Conservation (phyloP, 2,113 vertebrate genomes). For the Ammodytes dubius region DNA sequence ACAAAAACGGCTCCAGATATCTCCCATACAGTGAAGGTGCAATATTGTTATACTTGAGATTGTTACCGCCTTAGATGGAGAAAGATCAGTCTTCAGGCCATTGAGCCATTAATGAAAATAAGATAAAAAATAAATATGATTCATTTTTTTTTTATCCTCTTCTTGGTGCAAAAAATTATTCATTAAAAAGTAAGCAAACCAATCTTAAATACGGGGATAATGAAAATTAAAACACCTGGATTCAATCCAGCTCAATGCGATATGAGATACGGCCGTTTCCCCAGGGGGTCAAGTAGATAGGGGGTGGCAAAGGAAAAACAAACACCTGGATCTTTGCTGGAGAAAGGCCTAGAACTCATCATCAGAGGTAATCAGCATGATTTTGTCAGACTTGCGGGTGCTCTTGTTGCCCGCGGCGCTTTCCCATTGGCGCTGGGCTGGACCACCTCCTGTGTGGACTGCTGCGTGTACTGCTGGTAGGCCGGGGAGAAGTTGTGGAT, state of each 20-base stretch:
- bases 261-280: constrained; percentile 47
- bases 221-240: constrained; percentile 59
- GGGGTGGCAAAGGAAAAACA: constrained; percentile 27
- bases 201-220: constrained; percentile 57
- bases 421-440: constrained; percentile 81
- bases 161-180: constrained; percentile 45
- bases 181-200: constrained; percentile 45
- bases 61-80: constrained; percentile 31
- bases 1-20: constrained; percentile 32
- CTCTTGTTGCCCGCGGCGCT: constrained; percentile 57
- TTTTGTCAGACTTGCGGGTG: constrained; percentile 90
- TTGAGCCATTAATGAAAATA: constrained; percentile 7
- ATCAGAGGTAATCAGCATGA: constrained; percentile 91
- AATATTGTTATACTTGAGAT: constrained; percentile 36
- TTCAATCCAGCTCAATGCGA: constrained; percentile 45
- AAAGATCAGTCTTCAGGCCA: constrained; percentile 17
- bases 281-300: constrained; percentile 24
- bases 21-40: constrained; percentile 27
- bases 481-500: constrained; percentile 93
- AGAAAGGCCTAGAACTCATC: constrained; percentile 89
- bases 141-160: constrained; percentile 17
- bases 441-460: constrained; percentile 91
- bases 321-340: constrained; percentile 51
- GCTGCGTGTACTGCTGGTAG: constrained; percentile 94
- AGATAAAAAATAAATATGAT: too few relatives aligned